These are phyloP conservation scores for Lepidurus apus DNA, from an alignment of 1,140 invertebrate species.

Conservation along the genomic window DNA sequence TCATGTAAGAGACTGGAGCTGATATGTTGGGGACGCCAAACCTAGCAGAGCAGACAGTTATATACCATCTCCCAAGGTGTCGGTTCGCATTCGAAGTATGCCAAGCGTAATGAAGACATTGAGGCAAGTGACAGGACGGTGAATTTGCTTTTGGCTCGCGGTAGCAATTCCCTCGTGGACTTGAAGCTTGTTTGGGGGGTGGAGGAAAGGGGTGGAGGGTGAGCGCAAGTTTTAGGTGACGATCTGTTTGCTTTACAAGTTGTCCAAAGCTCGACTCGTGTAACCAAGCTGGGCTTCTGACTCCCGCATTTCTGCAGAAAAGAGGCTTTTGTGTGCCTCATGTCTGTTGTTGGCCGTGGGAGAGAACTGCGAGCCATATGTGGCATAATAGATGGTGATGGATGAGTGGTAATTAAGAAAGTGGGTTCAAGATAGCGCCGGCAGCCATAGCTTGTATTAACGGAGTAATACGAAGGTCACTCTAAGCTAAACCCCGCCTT, in stretches of 20 bases:
- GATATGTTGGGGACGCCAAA: neutral
- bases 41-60: neutral
- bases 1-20: neutral
- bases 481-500: too few species aligned
- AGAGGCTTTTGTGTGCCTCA: too few species aligned
- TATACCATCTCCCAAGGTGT: neutral
- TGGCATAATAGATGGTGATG: constrained; percentile 18
- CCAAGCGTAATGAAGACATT: constrained; percentile 8
- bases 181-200: neutral
- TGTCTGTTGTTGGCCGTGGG: too few species aligned
- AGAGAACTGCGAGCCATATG: neutral
- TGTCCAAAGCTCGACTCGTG: too few species aligned
- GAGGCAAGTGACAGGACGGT: neutral
- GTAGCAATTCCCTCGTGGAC: neutral
- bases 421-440: neutral
- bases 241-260: too few species aligned
- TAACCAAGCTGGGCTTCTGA: neutral
- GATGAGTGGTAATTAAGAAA: neutral
- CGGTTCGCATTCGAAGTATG: neutral
- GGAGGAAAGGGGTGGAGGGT: neutral
- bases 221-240: neutral
- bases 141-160: neutral
- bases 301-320: neutral
- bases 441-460: too few species aligned
- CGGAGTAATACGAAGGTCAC: too few species aligned